Conservation (phyloP, 53 echinoderm and acorn worm species). For the Actinopyga echinites region DNA sequence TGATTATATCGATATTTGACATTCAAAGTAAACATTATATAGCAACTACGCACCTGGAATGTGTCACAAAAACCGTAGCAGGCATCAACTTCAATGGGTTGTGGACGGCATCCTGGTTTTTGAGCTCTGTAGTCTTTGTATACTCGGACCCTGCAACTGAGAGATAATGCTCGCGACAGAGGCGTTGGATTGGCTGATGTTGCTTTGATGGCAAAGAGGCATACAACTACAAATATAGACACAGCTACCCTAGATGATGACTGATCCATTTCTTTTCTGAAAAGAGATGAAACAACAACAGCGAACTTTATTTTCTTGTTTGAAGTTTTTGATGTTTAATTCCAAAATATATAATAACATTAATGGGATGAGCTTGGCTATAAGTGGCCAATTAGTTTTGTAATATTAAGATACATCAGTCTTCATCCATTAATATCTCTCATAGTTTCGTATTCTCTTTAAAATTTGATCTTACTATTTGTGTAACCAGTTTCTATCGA, state of each 20-base stretch:
- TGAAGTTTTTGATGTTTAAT: too few species aligned
- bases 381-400: too few species aligned
- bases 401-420: too few species aligned
- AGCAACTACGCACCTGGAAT: conserved; percentile 62
- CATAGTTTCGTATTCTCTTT: too few species aligned
- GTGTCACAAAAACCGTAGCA: conserved; percentile 92
- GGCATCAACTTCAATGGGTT: conserved; percentile 64
- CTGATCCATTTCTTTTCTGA: conserved; percentile 1
- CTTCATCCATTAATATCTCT: too few species aligned
- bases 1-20: too few species aligned
- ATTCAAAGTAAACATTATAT: too few species aligned
- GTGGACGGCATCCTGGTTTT: conserved; percentile 81
- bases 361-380: too few species aligned
- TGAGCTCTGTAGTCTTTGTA: conserved; percentile 64
- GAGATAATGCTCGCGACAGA: not conserved
- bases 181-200: not conserved
- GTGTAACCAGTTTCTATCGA: too few species aligned
- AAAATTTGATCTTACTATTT: too few species aligned
- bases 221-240: not conserved
- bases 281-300: not conserved
- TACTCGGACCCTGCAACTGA: conserved; percentile 61
- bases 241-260: not conserved
- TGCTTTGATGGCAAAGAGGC: not conserved
- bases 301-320: too few species aligned
- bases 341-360: too few species aligned